These are phyloP conservation scores for Amblyornis subalaris DNA, from an alignment of 2,113 vertebrate species.

Conservation along the genomic window DNA sequence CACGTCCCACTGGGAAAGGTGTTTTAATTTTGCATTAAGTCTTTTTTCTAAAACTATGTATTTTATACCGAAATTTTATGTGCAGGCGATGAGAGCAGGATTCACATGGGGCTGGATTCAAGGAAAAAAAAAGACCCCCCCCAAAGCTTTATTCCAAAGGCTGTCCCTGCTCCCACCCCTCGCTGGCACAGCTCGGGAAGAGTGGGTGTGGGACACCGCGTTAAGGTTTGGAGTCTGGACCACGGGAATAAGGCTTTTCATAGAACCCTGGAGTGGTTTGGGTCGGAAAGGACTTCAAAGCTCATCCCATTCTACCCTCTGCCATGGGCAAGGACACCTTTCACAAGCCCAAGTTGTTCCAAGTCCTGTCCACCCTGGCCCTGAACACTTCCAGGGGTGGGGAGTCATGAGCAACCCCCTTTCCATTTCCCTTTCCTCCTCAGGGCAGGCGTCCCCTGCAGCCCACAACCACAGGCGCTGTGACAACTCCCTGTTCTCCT, in stretches of 20 bases:
- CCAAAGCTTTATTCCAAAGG: neutral
- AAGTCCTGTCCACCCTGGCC: neutral
- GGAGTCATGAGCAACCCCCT: neutral
- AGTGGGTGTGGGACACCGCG: neutral
- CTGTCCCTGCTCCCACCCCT: neutral
- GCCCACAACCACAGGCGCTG: neutral
- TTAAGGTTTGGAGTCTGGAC: neutral
- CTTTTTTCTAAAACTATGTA: conserved; percentile 50
- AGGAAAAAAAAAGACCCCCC: neutral
- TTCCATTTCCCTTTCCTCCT: neutral
- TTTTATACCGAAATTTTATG: conserved; percentile 44
- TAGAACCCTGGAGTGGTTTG: neutral
- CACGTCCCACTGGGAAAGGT: conserved; percentile 14
- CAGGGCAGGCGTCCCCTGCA: neutral
- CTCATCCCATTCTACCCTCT: neutral
- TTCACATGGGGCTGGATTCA: neutral
- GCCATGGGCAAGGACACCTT: neutral
- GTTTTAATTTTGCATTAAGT: conserved; percentile 66
- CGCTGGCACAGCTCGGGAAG: neutral
- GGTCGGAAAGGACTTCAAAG: neutral
- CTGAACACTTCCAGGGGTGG: neutral
- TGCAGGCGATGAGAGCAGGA: conserved; percentile 10
- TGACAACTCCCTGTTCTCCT: neutral
- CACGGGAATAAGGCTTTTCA: neutral
- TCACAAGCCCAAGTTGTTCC: neutral